Conservation (phyloP, 1,140 invertebrate species). For the Danaus melanippus region DNA sequence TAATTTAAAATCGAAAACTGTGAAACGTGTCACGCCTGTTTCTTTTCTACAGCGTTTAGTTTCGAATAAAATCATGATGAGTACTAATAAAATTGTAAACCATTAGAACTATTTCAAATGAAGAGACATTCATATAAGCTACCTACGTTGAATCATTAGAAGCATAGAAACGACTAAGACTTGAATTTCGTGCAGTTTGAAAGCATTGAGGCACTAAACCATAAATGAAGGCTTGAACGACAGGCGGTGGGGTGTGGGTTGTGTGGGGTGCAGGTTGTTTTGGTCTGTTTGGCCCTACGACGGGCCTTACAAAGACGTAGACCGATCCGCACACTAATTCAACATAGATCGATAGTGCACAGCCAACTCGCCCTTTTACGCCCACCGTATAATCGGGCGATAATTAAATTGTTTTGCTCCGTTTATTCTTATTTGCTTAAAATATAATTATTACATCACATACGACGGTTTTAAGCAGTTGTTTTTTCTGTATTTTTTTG, state of each 20-base stretch:
- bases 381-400: slow-evolving; percentile 43
- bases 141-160: slow-evolving; percentile 9
- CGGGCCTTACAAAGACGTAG: slow-evolving; percentile 65
- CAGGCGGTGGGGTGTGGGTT: slow-evolving; percentile 30
- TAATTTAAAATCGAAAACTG: too few species aligned
- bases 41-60: too few species aligned
- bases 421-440: slow-evolving; percentile 2
- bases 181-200: slow-evolving; percentile 35
- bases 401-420: slow-evolving; percentile 55
- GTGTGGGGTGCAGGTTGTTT: slow-evolving; percentile 52
- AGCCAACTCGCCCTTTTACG: slow-evolving; percentile 56
- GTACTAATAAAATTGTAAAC: too few species aligned
- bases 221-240: slow-evolving; percentile 58
- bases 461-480: not conserved
- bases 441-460: not conserved
- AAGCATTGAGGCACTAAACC: slow-evolving; percentile 51
- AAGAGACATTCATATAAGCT: too few species aligned
- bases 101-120: too few species aligned
- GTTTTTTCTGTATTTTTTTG: not conserved
- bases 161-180: slow-evolving; percentile 26
- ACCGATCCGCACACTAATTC: slow-evolving; percentile 70
- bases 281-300: slow-evolving; percentile 65
- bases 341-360: slow-evolving; percentile 69
- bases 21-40: too few species aligned
- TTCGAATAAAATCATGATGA: too few species aligned